Evolutionary conservation across 2,888 invertebrate genomes (phyloP), one percentile per base, ranked within the genome.

Genomic region (Aphodius granarius): DNA sequence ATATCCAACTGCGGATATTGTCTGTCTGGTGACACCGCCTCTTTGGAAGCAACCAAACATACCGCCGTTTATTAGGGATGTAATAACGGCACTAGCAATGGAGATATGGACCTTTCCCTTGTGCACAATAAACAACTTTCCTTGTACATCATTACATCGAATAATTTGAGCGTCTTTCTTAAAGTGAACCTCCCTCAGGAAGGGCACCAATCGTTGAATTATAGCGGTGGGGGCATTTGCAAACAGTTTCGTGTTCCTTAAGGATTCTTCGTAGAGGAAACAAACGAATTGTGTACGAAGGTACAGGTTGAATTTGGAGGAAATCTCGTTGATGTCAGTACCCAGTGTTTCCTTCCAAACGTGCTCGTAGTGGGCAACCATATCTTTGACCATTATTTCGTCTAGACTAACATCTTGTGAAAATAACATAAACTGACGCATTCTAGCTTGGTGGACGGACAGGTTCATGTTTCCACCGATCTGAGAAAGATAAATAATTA

Each of bases 71-170:
- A 9, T 43, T n/a, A 77, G 23, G 3, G 23, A 66, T 3, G 73
- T 71, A 63, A 77, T 75, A n/a, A 71, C 73, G 5, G 77, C 72
- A 22, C 73, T 73, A 0, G 77, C 77, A 17, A 77, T 73, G 1
- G 63, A 71, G 9, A 77, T 72, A 22, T 73, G 72, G 16, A 77
- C 72, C 18, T 70, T 62, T 16, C 82, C 82, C 73, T 78, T 78
- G 17, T 79, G 77, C 5, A 82, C 79, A 13, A 81, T 74, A 43
- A 73, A 81, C 15, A 82, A 13, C 9, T 75, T 78, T 6, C 75
- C 73, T 65, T 82, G 81, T 15, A 83, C 79, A 21, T 83, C 82
- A 71, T 83, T 83, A 66, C 79, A 80, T n/a, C 81, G 75, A 23
- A 82, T 81, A 17, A 83, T 80, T 13, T 78, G 75, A 0, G 80